A percentile compares a stretch with the other conserved stretches of the same genome.
phyloP scores from a whole-genome alignment of 2,888 invertebrate genomes.

The Eristalinus aeneus region DNA sequence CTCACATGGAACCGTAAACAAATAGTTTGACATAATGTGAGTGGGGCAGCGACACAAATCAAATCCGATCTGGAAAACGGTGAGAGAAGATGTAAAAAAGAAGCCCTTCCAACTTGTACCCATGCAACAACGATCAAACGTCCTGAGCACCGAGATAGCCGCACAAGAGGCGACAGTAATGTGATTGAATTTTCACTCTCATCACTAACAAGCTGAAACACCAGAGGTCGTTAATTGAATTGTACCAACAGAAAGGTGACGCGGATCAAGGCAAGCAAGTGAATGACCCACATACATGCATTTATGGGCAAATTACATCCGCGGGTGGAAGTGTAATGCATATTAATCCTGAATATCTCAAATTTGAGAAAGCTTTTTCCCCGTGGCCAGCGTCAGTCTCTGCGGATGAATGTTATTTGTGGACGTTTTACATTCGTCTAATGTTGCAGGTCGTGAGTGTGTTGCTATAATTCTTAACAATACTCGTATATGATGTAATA shows the following conservation, averaged over 20 bases:
- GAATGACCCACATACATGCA: neutral
- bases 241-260: neutral
- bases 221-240: neutral
- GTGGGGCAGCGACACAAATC: neutral
- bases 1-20: neutral
- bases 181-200: conserved; percentile 6
- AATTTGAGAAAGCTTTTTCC: neutral
- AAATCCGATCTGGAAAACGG: neutral
- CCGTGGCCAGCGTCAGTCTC: neutral
- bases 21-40: neutral
- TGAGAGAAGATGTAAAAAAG: neutral
- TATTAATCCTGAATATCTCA: neutral
- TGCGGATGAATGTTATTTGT: neutral
- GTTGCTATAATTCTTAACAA: neutral
- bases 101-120: neutral
- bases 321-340: neutral
- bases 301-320: neutral
- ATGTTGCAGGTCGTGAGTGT: neutral
- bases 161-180: neutral
- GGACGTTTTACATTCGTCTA: neutral
- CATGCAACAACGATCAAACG: neutral
- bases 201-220: neutral
- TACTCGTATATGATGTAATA: neutral
- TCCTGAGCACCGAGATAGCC: neutral
- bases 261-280: neutral